Evolutionary conservation across 2,797 vertebrate species (phyloP).

Genomic region (Artibeus lituratus): DNA sequence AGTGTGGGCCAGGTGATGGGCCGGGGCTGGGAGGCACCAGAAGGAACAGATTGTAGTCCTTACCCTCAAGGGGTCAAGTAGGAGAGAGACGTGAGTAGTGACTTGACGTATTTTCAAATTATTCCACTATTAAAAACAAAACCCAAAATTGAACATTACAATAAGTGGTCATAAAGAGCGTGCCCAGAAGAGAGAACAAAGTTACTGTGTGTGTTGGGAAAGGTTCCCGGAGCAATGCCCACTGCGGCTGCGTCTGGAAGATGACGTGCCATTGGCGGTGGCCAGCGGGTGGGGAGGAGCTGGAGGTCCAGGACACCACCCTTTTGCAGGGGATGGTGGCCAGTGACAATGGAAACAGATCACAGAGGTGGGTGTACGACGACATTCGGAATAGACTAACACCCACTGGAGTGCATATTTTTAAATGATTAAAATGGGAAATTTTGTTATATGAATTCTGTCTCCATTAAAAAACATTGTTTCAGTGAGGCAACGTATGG

Average conservation of each 20-base stretch:
- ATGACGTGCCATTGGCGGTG: neutral
- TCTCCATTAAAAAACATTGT: neutral
- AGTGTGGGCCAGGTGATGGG: neutral
- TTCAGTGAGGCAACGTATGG: neutral
- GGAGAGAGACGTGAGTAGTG: neutral
- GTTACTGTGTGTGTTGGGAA: neutral
- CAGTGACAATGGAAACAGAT: neutral
- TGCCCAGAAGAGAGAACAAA: neutral
- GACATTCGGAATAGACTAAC: neutral
- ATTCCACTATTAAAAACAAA: neutral
- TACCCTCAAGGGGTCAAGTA: neutral
- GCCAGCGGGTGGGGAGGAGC: accelerated
- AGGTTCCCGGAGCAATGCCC: neutral
- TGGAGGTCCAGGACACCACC: neutral
- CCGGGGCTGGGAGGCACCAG: neutral
- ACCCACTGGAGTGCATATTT: neutral
- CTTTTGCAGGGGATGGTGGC: neutral
- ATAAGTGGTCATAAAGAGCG: neutral
- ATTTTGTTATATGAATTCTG: neutral
- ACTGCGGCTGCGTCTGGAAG: too few species aligned
- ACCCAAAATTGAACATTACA: neutral
- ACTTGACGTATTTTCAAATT: neutral
- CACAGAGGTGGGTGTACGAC: neutral
- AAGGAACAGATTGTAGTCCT: neutral
- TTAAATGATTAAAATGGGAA: neutral